Base-by-base conservation (phyloP, 2,888 invertebrate genomes). In the Acrocyrtus sp. region DNA sequence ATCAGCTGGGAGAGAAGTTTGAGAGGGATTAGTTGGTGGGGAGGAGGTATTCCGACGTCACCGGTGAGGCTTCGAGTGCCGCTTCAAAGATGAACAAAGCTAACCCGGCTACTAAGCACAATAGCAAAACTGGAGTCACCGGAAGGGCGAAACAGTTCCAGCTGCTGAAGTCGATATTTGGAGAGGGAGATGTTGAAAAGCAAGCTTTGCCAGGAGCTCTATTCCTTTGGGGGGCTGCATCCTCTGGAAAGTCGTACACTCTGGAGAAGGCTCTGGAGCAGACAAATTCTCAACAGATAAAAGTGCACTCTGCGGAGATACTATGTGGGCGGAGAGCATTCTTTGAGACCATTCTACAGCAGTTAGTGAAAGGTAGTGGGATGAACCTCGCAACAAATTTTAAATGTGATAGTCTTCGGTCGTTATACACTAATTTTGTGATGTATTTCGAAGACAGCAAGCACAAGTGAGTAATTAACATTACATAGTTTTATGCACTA, bases 281-380 rank as follows among this genome's bases (percentile, higher is more conserved):
- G 10, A 61, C 39, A 6, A 34, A 34, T 21, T 19, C 48, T 6
- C 48, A 45, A 17, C 48, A 53, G 8, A 62, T 70, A 1, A 26
- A 22, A 43, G 69, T 76, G 19, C 61, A 67, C 17, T 48, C 66
- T 4, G 43, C 62, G 1, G 76, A 76, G 21, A 74, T 70, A 0
- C 48, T 76, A 21, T 76, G 76, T 43, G 76, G 76, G 1, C 50
- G 63, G 17, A 22, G 74, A 53, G 73, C 76, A 10, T 76, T 76
- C 58, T 76, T 61, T 51, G 76, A 76, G 43, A 74, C 76, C 3
- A 27, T 76, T 15, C 53, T 76, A n/a, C 58, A 58, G 10, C 76
- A 76, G 29, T 21, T 76, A 10, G 58, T 58, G 39, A 66, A 21
- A n/a, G 21, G 5, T n/a, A 39, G 3, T 4, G 27, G 24, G 2